phyloP scores from a whole-genome alignment of 2,113 vertebrate genomes.

The Prunella himalayana region DNA sequence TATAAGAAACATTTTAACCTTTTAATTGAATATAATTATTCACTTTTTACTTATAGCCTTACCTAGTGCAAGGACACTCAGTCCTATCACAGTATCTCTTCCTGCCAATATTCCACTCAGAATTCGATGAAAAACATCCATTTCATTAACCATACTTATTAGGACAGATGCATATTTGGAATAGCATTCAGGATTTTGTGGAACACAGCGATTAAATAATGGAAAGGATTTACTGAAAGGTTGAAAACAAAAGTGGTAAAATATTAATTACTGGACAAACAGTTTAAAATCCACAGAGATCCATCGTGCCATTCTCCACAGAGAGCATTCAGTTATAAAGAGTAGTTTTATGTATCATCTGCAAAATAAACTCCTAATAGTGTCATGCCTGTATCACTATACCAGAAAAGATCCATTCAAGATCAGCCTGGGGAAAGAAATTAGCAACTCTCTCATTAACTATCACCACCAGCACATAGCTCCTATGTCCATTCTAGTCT shows the following conservation, averaged over 20 bases:
- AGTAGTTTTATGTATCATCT: neutral
- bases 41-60: neutral
- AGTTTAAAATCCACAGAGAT: neutral
- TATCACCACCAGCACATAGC: neutral
- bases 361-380: neutral
- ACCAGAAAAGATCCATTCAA: neutral
- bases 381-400: neutral
- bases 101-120: conserved; percentile 76
- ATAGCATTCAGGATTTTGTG: conserved; percentile 76
- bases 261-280: neutral
- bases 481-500: neutral
- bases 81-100: conserved; percentile 72
- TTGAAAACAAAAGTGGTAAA: conserved; percentile 24
- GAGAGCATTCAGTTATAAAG: neutral
- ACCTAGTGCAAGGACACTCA: conserved; percentile 76
- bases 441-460: neutral
- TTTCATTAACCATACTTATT: conserved; percentile 70
- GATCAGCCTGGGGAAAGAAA: neutral
- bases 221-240: conserved; percentile 73
- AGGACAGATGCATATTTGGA: conserved; percentile 67
- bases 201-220: conserved; percentile 77
- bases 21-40: neutral
- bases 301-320: neutral
- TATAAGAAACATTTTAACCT: neutral
- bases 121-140: conserved; percentile 70